Percentiles rank a stretch among this genome's conserved stretches.
Conservation (phyloP, 2,888 invertebrate species). For the Melolontha melolontha region DNA sequence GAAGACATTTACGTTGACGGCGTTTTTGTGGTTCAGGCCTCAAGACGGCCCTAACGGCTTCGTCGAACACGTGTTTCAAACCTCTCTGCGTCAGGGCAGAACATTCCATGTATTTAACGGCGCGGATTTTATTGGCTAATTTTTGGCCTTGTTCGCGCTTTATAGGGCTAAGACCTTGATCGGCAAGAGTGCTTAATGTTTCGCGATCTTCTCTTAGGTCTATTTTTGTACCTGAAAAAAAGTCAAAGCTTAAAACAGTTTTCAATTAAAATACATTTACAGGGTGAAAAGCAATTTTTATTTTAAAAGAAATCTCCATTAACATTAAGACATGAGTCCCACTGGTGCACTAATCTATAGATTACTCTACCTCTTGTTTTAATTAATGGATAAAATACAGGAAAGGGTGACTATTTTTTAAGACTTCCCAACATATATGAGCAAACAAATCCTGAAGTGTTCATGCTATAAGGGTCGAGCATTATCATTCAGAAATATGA, state of each 20-base stretch:
- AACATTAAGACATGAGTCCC: no score
- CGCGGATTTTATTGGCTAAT: constrained; percentile 97
- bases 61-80: constrained; percentile 98
- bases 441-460: no score
- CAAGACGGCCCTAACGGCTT: constrained; percentile 96
- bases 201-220: constrained; percentile 98
- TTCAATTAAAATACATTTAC: constrained; percentile 2
- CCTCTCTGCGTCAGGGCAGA: constrained; percentile 98
- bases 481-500: no score
- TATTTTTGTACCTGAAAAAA: constrained; percentile 90
- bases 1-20: constrained; percentile 89
- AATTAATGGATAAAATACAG: no score
- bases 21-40: constrained; percentile 96
- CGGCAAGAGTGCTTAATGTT: constrained; percentile 89
- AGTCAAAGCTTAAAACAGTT: constrained; percentile 14
- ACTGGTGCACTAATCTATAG: no score
- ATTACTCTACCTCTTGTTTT: no score
- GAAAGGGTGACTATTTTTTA: no score
- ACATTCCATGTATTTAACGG: constrained; percentile 99
- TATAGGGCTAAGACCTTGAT: constrained; percentile 95
- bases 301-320: no score
- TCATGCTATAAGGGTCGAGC: no score
- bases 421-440: no score
- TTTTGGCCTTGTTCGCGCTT: constrained; percentile 98
- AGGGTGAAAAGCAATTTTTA: neutral